These are phyloP conservation scores for Ochropacha duplaris DNA, from an alignment of 2,888 invertebrate species.

Conservation along the genomic window DNA sequence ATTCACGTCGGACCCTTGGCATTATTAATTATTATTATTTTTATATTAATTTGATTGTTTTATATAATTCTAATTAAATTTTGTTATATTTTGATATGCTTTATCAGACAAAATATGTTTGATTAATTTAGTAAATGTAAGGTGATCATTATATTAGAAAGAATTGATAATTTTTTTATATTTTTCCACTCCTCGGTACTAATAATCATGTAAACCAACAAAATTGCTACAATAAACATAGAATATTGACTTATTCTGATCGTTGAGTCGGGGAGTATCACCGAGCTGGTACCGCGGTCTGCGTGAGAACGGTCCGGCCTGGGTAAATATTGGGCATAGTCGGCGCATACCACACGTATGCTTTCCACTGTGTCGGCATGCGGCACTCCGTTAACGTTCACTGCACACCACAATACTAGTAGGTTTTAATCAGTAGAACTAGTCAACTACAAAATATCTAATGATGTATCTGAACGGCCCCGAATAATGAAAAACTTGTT, in stretches of 20 bases:
- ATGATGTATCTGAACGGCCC: no score
- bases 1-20: no score
- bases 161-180: background rate
- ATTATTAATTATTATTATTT: no score
- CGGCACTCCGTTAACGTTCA: background rate
- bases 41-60: no score
- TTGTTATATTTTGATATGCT: no score
- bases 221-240: conserved; percentile 66
- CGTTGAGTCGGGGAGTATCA: conserved; percentile 33
- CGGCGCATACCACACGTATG: conserved; percentile 32
- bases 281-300: conserved; percentile 18
- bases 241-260: conserved; percentile 70
- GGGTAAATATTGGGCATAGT: conserved; percentile 64
- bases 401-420: conserved; percentile 19
- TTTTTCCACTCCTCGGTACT: conserved; percentile 6
- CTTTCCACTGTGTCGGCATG: conserved; percentile 28
- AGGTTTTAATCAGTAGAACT: background rate
- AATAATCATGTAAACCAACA: conserved; percentile 31
- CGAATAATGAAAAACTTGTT: background rate
- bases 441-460: background rate
- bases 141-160: no score
- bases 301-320: conserved; percentile 68
- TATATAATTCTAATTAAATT: no score
- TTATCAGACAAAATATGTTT: no score
- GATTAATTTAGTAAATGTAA: no score